Evolutionary conservation across 2,888 invertebrate genomes (phyloP).

Genomic region (Caenorhabditis sulstoni): DNA sequence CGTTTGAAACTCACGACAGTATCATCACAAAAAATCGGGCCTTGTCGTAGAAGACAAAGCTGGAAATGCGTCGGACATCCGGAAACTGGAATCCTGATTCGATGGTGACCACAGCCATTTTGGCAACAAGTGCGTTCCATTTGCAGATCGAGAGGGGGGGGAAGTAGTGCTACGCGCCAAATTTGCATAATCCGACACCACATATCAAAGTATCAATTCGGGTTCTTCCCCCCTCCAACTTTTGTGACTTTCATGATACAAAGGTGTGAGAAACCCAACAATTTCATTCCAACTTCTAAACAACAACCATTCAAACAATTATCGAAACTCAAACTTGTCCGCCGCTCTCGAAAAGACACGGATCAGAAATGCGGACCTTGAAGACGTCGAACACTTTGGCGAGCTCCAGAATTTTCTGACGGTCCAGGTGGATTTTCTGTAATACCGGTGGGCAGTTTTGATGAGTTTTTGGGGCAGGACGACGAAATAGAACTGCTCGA

Average conservation of each 20-base stretch:
- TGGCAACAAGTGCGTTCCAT: background rate
- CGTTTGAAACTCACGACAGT: slow-evolving; percentile 23
- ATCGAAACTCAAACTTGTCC: background rate
- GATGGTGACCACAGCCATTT: slow-evolving; percentile 41
- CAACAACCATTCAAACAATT: slow-evolving; percentile 1
- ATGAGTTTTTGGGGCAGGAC: too few species aligned
- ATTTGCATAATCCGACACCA: too few species aligned
- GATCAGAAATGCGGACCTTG: slow-evolving; percentile 44
- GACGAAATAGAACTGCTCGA: too few species aligned
- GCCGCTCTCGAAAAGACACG: slow-evolving; percentile 22
- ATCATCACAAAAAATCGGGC: slow-evolving; percentile 26
- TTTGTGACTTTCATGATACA: too few species aligned
- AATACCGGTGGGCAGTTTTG: too few species aligned
- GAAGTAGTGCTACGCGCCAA: too few species aligned
- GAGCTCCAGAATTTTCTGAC: slow-evolving; percentile 51
- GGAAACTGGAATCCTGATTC: slow-evolving; percentile 30
- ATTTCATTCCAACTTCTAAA: background rate
- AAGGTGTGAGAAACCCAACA: too few species aligned
- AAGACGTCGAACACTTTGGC: slow-evolving; percentile 58
- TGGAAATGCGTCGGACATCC: slow-evolving; percentile 44
- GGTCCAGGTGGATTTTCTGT: slow-evolving; percentile 51
- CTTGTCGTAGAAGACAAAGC: slow-evolving; percentile 32
- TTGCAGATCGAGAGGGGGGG: too few species aligned
- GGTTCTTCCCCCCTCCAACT: too few species aligned
- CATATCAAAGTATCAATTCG: too few species aligned